Evolutionary conservation across 2,113 vertebrate genomes (phyloP).

Genomic region (Pleuronectes platessa): DNA sequence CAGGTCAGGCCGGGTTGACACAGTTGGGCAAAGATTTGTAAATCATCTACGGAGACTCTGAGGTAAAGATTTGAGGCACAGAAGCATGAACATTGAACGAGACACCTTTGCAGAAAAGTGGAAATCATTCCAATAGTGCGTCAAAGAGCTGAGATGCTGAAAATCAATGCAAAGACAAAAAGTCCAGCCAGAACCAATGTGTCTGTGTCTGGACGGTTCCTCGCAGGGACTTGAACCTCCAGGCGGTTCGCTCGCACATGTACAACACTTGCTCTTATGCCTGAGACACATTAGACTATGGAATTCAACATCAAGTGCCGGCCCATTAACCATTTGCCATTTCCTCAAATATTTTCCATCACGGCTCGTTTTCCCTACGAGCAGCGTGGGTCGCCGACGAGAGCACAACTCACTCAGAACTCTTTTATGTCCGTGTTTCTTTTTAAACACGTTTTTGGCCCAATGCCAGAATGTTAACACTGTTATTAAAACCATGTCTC

Average conservation of each 20-base stretch:
- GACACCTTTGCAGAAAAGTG: background rate
- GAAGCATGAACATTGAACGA: slow-evolving; percentile 9
- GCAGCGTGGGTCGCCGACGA: background rate
- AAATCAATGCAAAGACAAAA: slow-evolving; percentile 31
- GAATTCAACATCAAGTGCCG: slow-evolving; percentile 79
- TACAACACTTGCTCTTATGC: slow-evolving; percentile 74
- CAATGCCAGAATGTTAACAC: slow-evolving; percentile 4
- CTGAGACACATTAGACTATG: slow-evolving; percentile 80
- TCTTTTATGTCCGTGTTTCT: slow-evolving; percentile 2
- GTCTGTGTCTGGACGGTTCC: slow-evolving; percentile 50
- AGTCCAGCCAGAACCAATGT: slow-evolving; percentile 22
- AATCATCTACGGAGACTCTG: slow-evolving; percentile 25
- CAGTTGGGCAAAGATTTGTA: slow-evolving; percentile 29
- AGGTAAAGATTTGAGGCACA: slow-evolving; percentile 11
- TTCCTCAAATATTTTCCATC: slow-evolving; percentile 82
- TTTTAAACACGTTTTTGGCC: slow-evolving; percentile 16
- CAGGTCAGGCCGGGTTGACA: slow-evolving; percentile 46
- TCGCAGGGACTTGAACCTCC: slow-evolving; percentile 69
- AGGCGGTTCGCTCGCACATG: slow-evolving; percentile 65
- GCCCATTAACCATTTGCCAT: slow-evolving; percentile 79
- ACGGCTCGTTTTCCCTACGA: slow-evolving; percentile 49
- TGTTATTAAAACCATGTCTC: background rate
- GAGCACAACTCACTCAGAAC: background rate
- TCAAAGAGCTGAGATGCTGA: background rate
- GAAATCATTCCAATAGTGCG: background rate